Evolutionary conservation across 2,113 vertebrate species (phyloP), one percentile per base, ranked within the genome.

Genomic region (Phyllostomus hastatus): DNA sequence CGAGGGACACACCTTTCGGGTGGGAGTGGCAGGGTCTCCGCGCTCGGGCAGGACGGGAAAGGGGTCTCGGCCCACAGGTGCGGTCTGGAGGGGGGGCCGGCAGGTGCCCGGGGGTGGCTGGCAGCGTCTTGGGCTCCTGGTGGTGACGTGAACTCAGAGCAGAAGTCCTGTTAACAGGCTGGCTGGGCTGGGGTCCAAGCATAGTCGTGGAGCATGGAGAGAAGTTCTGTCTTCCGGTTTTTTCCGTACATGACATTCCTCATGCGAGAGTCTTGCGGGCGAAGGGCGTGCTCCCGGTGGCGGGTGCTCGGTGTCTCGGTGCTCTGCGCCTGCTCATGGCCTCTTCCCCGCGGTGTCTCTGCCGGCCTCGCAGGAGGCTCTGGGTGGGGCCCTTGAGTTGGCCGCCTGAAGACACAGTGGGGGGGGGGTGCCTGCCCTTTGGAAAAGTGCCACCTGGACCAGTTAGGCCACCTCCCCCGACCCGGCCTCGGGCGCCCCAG

Each of bases 211-310:
- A 94, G 94, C 96, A 95, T 98, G 95, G 96, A 98, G n/a, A 98
- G 97, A 98, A 97, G 43, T 67, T 89, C 97, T 95, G 96, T 89
- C 95, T 64, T 31, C 12, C 4, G 10, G 31, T n/a, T 96, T 98
- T 98, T 97, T 98, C 94, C 95, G 88, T 97, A 92, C 98, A 91
- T 97, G 96, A 98, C 98, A 98, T 98, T 98, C 98, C 98, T 98
- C 97, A 97, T 97, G 98, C 98, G 98, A 96, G 97, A 98, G 97
- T 97, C 96, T 97, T 98, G 95, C 87, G 95, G 90, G 97, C 5
- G 4, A 12, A 11, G 61, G 24, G 59, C 6, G 10, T 26, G 24
- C 59, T 61, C 26, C 59, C 9, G 4, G 61, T 31, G 26, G 61
- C 22, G 28, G 61, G 59, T 31, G 59, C 59, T 59, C 57, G 22